Conservation (phyloP, 1,140 invertebrate genomes). For the Zaprionus tsacasi region DNA sequence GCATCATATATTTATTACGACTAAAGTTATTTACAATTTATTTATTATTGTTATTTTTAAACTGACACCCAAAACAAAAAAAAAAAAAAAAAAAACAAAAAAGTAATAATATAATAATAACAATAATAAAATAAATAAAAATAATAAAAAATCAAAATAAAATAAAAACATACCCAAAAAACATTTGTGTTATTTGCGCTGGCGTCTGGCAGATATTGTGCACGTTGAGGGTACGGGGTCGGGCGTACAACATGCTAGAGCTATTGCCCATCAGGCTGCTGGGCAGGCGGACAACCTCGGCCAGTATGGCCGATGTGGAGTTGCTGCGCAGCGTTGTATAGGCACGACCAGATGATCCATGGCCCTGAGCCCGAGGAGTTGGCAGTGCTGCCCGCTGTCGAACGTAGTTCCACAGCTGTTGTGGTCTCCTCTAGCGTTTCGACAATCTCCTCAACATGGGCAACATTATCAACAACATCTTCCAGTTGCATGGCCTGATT, state of each 20-base stretch:
- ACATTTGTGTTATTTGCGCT: constrained; percentile 77
- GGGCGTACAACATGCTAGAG: constrained; percentile 58
- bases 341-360: constrained; percentile 40
- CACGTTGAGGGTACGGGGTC: constrained; percentile 77
- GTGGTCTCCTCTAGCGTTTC: constrained; percentile 54
- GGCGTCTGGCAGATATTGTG: constrained; percentile 79
- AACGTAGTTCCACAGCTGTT: constrained; percentile 68
- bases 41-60: neutral
- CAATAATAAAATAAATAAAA: neutral
- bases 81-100: neutral
- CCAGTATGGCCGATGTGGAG: constrained; percentile 73
- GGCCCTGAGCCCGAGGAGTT: neutral
- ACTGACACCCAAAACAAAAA: constrained; percentile 3
- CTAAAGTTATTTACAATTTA: constrained; percentile 21
- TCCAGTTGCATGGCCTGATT: constrained; percentile 32
- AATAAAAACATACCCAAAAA: constrained; percentile 77
- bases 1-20: constrained; percentile 14
- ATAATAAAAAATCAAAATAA: neutral
- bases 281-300: constrained; percentile 48
- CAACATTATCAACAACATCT: neutral
- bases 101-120: neutral
- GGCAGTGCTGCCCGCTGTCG: constrained; percentile 5
- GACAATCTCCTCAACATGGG: constrained; percentile 20
- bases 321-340: constrained; percentile 72
- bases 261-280: constrained; percentile 32